Base-by-base conservation (phyloP, 2,888 invertebrate genomes). In the Mactromeris polynyma region DNA sequence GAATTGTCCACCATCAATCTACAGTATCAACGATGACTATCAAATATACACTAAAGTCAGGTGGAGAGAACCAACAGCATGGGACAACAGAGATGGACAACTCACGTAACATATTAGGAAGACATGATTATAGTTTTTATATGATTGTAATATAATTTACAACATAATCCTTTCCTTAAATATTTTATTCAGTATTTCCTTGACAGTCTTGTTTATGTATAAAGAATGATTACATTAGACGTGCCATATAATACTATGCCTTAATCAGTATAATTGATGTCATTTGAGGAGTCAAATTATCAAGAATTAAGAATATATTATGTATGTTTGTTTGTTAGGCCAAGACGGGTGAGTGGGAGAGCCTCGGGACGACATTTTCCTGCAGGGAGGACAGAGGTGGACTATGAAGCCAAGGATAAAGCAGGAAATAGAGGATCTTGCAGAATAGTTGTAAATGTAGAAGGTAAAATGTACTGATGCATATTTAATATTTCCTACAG, bases 341-440 rank as follows among this genome's bases (percentile, higher is more conserved):
- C 83, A 26, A 14, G n/a, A 42, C 46, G 78, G 19, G 78, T 81
- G 26, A 69, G 33, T 33, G 89, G 89, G 0, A 54, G 83, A 42
- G 46, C 78, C 4, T 38, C 89, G 9, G 89, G 89, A 7, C 19
- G 83, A 40, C 78, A 83, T 42, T 89, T 86, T 80, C 85, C 89
- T 1, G 83, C 79, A 69, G 69, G 54, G 11, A 14, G 19, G 0
- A 82, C 42, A 0, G 17, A n/a, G 0, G 79, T 89, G 0, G 46
- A 4, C 11, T 89, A 85, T 38, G n/a, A 42, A 26, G 89, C 89
- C 6, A 89, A 82, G 36, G 89, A 89, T 64, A 82, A 33, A 40
- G 46, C 38, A 51, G 89, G 89, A 3, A 82, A 89, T 40, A 26
- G 31, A 11, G 38, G 33, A 2, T 14, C 1, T 0, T 89, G 89